Base-by-base conservation (phyloP, 2,797 vertebrate genomes). In the Sebastes hopkinsi region DNA sequence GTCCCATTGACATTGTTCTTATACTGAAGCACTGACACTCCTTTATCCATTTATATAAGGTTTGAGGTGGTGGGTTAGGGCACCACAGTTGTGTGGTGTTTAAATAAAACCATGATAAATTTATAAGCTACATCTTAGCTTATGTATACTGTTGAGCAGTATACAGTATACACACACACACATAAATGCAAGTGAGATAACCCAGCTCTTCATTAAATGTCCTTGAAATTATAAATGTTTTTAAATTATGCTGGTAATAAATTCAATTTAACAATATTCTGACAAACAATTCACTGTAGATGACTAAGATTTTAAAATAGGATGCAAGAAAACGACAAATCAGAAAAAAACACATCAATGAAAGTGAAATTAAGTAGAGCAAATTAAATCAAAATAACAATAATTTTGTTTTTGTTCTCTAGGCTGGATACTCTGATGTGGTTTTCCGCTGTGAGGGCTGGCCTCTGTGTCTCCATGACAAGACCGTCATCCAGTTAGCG, bases 381-480 rank as follows among this genome's bases (percentile, higher is more conserved):
- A 16, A 30, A 32, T 73, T 32, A 32, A 46, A 61, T 42, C 5
- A 69, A 68, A 50, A 50, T 70, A 14, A 27, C 6, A 65, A 12
- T 67, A 5, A 7, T 32, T 72, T 1, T 20, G 3, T 34, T 64
- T 13, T 67, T 36, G 78, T 36, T 75, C 38, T 42, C 3, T 89
- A 99, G 98, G 97, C 97, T 83, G 94, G 96, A 55, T 99, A 97
- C 89, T 94, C 95, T 38, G 97, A 97, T 81, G 93, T 96, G 90
- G 94, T 99, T 86, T 99, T 99, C 93, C 95, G 97, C 85, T 97
- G 97, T 4, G 97, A 98, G 82, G 98, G 98, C 84, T 99, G 98
- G 98, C 98, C 98, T 2, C 91, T 99, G 74, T 99, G 98, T 83
- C 95, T 99, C 55, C 95, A 92, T 0, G 96, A 97, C 72, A 96